These are phyloP conservation scores for Tenthredo mesomela DNA, from an alignment of 2,888 invertebrate species.

Conservation along the genomic window DNA sequence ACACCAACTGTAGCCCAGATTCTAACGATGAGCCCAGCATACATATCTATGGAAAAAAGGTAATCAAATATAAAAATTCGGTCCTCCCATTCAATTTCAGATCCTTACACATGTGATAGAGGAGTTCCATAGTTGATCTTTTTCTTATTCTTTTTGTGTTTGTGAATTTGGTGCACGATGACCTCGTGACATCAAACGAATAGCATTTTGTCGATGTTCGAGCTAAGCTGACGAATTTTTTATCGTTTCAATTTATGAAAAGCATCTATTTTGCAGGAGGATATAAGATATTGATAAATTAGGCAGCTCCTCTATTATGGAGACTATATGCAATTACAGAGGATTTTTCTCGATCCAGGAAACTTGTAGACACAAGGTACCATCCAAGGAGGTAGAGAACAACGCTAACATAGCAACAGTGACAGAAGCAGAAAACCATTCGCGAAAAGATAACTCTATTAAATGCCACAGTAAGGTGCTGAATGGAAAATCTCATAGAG, in stretches of 20 bases:
- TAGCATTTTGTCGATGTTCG: no score
- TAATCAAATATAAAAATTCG: slow-evolving; percentile 17
- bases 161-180: no score
- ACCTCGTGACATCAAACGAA: no score
- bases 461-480: slow-evolving; percentile 8
- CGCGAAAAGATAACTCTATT: neutral
- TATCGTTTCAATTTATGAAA: no score
- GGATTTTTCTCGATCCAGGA: slow-evolving; percentile 29
- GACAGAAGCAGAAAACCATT: neutral
- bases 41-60: slow-evolving; percentile 57
- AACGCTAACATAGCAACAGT: slow-evolving; percentile 28
- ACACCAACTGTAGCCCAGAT: slow-evolving; percentile 54
- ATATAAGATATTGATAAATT: no score
- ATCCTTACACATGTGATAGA: neutral
- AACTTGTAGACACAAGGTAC: slow-evolving; percentile 33
- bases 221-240: no score
- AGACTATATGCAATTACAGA: neutral
- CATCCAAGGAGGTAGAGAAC: slow-evolving; percentile 15
- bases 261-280: no score
- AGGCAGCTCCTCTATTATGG: neutral
- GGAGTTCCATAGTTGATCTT: no score
- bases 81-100: neutral
- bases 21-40: slow-evolving; percentile 53
- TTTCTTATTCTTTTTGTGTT: no score
- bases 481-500: slow-evolving; percentile 51